Percentiles rank a stretch among this genome's conserved stretches.
Conservation (phyloP, 92 coral and sea anemone genomes). For the Phymanthus crucifer region DNA sequence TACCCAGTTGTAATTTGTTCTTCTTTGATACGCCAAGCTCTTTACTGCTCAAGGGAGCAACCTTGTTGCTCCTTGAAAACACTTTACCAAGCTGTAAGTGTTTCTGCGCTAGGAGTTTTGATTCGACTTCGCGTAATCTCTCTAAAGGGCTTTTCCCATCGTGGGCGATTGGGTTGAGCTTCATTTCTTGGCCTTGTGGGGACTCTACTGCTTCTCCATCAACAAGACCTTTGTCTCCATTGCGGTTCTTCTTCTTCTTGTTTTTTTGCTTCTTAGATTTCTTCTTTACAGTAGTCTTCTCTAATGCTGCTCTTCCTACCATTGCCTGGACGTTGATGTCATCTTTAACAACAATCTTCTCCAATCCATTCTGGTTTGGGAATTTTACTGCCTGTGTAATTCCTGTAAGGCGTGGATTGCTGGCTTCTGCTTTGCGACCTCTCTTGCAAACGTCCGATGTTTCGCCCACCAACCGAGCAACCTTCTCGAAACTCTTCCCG, state of each 20-base stretch:
- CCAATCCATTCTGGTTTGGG: not conserved
- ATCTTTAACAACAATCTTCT: not conserved
- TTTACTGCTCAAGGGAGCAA: not conserved
- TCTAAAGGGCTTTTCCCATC: constrained; percentile 1
- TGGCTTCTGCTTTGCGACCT: not conserved
- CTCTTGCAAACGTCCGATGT: not conserved
- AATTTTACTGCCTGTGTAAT: not conserved
- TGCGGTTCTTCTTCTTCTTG: not conserved
- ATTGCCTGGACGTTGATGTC: not conserved
- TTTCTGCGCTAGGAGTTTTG: constrained; percentile 2
- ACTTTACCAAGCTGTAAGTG: not conserved
- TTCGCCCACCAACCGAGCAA: not conserved
- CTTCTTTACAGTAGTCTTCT: not conserved
- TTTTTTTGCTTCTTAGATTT: not conserved
- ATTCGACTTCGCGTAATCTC: not conserved
- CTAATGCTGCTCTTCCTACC: not conserved
- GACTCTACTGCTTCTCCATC: not conserved
- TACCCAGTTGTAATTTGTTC: not conserved
- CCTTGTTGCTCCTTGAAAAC: constrained; percentile 1
- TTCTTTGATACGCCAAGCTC: not conserved
- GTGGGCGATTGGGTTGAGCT: not conserved
- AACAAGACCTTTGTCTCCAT: not conserved
- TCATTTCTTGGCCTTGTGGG: not conserved
- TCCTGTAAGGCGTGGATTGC: not conserved
- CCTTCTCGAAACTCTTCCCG: not conserved